Percentiles rank a stretch among this genome's conserved stretches.
phyloP scores from a whole-genome alignment of 2,797 vertebrate genomes.

The Betta splendens region DNA sequence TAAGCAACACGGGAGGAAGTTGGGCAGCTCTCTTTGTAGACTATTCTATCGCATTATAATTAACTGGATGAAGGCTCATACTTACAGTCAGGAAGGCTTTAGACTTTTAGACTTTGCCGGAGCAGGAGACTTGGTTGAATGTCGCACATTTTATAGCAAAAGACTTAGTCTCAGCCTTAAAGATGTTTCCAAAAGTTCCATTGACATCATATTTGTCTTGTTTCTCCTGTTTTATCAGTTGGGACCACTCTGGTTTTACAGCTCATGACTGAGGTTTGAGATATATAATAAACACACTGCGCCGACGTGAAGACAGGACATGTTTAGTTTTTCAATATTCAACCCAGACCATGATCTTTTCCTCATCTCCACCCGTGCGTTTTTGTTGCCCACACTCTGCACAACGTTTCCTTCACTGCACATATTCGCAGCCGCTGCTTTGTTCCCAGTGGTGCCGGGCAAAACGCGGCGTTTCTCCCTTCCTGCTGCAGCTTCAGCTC shows the following conservation, averaged over 20 bases:
- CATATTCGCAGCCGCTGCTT: neutral
- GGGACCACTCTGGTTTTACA: neutral
- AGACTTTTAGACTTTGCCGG: constrained; percentile 17
- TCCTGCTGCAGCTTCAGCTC: constrained; percentile 9
- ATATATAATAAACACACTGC: neutral
- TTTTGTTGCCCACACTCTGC: constrained; percentile 1
- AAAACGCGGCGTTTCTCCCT: constrained; percentile 39
- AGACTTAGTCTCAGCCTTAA: neutral
- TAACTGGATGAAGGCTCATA: constrained; percentile 40
- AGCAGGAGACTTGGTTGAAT: constrained; percentile 10
- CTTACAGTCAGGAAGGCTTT: constrained; percentile 21
- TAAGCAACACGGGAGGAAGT: constrained; percentile 38
- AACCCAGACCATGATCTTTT: neutral
- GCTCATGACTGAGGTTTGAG: neutral
- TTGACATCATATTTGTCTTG: neutral
- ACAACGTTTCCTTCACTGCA: neutral
- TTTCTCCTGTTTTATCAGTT: neutral
- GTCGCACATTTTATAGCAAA: neutral
- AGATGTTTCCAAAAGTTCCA: neutral
- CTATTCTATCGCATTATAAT: constrained; percentile 45
- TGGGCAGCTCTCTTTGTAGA: constrained; percentile 41
- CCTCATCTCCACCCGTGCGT: constrained; percentile 1
- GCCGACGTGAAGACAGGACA: neutral
- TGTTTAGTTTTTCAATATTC: constrained; percentile 14
- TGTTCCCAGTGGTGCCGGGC: constrained; percentile 7